Conservation (phyloP, 2,797 vertebrate species). For the Acipenser ruthenus region DNA sequence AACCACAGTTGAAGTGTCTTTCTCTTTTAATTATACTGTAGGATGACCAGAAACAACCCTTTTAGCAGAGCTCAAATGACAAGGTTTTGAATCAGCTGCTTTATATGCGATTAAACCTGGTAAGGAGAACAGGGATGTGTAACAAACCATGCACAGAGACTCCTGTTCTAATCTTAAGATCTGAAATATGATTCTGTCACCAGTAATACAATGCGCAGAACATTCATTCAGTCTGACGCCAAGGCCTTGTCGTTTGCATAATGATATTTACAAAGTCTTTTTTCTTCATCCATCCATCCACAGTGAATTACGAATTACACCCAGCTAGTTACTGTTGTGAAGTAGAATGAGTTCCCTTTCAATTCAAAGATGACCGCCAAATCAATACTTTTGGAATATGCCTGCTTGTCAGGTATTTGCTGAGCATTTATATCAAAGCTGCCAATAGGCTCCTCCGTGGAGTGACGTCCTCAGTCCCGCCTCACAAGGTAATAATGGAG, state of each 20-base stretch:
- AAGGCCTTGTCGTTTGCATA: conserved; percentile 39
- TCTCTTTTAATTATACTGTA: conserved; percentile 26
- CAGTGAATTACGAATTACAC: conserved; percentile 43
- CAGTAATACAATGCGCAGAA: conserved; percentile 21
- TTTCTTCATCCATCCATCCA: conserved; percentile 46
- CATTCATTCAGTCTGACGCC: conserved; percentile 48
- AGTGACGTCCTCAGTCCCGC: too few relatives aligned
- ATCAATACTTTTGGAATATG: too few relatives aligned
- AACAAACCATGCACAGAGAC: not conserved
- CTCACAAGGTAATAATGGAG: too few relatives aligned
- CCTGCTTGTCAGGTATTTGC: too few relatives aligned
- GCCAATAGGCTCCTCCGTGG: too few relatives aligned
- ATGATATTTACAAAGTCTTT: conserved; percentile 41
- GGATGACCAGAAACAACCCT: conserved; percentile 17
- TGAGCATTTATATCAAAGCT: too few relatives aligned
- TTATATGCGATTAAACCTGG: too few relatives aligned
- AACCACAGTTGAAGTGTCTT: not conserved
- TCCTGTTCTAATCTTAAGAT: not conserved
- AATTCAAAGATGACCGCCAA: too few relatives aligned
- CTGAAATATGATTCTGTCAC: conserved; percentile 8
- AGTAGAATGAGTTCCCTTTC: conserved; percentile 25
- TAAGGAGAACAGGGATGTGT: not conserved
- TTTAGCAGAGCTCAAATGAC: not conserved
- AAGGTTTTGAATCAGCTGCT: not conserved
- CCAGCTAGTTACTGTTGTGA: conserved; percentile 29